Base-by-base conservation (phyloP, 1,140 invertebrate species). In the Propsilocerus akamusi region DNA sequence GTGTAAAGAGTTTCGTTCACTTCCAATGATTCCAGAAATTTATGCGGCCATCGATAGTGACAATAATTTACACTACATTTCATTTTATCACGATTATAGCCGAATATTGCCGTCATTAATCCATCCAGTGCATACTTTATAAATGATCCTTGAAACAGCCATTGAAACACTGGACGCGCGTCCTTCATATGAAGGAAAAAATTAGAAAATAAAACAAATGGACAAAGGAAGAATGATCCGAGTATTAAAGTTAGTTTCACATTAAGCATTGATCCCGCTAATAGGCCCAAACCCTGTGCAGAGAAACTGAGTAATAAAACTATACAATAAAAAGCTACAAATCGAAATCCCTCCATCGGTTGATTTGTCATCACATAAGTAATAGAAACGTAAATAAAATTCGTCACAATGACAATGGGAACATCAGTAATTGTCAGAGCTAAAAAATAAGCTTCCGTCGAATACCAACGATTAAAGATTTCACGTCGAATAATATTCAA, bases 381-480 rank as follows among this genome's bases (percentile, higher is more conserved):
- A 41, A 88, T 78, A 32, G 77, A 63, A 3, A 79, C 76, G 59
- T 88, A 94, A 1, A 80, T 58, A 0, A 82, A 64, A 1, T 85
- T 84, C 52, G 81, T 83, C 11, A 76, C 58, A 4, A 87, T 78
- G 69, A 94, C 89, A 49, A 88, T 78, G 2, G 90, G 88, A 54
- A 92, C 68, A 62, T 92, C 85, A 0, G 86, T 79, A 30, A 91
- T 59, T 20, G 86, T 81, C 46, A 87, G 82, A n/a, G 90, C 84
- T 12, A 86, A 67, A 58, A 89, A 94, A 64, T 92, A 93, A 0
- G 87, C 80, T 49, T 81, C 80, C 5, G 92, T 63, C n/a, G 85
- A 88, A 67, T 95, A 95, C 90, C 90, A 95, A 50, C 86, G 78
- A 67, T 96, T 96, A 49, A 93, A 84, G 59, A 92, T 83, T 59